Base-by-base conservation (phyloP, 2,888 invertebrate genomes). In the Metallyticus violacea region DNA sequence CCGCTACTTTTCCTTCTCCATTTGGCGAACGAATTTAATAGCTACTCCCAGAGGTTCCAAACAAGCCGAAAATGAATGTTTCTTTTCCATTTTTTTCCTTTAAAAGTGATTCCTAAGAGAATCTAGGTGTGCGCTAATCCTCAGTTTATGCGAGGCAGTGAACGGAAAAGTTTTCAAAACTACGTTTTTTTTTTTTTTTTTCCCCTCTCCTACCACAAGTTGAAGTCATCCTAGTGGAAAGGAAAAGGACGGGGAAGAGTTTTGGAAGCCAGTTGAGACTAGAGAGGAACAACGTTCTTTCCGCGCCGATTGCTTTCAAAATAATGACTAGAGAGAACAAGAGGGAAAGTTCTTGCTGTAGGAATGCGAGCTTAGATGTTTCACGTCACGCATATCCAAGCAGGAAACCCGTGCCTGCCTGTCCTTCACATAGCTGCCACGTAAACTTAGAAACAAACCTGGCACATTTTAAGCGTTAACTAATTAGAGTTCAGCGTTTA, bases 281-380 rank as follows among this genome's bases (percentile, higher is more conserved):
- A 62, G 40, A 62, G 40, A 62, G 40, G 40, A 62, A 62, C 40
- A 62, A 62, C 40, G 40, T 62, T 62, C 40, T 62, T 85, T 86
- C 86, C 86, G 83, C 79, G 79, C 86, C 22, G 86, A 84, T 86
- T 29, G 62, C 86, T 84, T 79, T 79, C 30, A 84, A 84, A 86
- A 86, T 86, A 86, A 86, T 86, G 86, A 86, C 83, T 82, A 79
- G 28, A 25, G 62, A 62, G 30, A 79, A 84, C 28, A 77, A 76
- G 40, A 62, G 15, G 15, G 40, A 62, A 62, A 62, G 40, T 62
- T 62, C 22, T 4, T 62, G 40, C 40, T 15, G 15, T 4, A 62
- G 40, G 15, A 62, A 62, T 62, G 40, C 22, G 40, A 62, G 22
- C 40, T 62, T 62, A 62, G 40, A 62, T 62, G 40, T 62, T 62